Evolutionary conservation across 2,888 invertebrate species (phyloP), one percentile per base, ranked within the genome.

Genomic region (Machimus atricapillus): DNA sequence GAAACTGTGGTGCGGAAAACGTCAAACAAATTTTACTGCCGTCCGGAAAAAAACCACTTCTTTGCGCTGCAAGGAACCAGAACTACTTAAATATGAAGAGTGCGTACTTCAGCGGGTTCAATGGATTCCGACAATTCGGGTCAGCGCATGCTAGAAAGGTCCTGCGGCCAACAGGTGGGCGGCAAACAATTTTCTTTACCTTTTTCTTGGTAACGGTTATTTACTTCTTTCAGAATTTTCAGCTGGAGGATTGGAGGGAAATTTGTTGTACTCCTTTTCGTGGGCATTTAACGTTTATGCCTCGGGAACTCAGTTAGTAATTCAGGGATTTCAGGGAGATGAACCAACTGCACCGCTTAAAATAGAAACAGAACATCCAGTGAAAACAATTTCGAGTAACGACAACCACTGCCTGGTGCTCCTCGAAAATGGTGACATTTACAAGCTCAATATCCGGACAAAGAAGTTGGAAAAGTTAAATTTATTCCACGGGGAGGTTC

Each of bases 61-160:
- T 66, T 23, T 14, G 46, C 2, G 23, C 52, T 56, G 79, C 52
- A 27, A 27, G 52, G 52, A 79, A 79, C 16, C 2, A 79, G 16
- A 1, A 79, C 79, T 79, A 79, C 27, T 74, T 46, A 46, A 74
- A 14, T 74, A 74, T 85, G 74, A 85, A 43, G 74, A 74, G 76
- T 37, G 19, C 74, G 5, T 85, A 85, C 73, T 85, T 85, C 31
- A 43, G 74, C 40, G 92, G 92, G 79, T 92, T 91, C 89, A 92
- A 92, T 90, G 92, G 91, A 86, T 92, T 92, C 89, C 90, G 90
- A 16, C 92, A 92, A 87, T 91, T 92, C 88, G 90, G 89, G 27
- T 79, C 78, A 77, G 87, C 88, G 89, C 89, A 89, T 87, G 88
- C 89, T 87, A 89, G 88, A 56, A 89, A 87, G 85, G 79, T 86